These are phyloP conservation scores for Leucopsar rothschildi DNA, from an alignment of 2,113 vertebrate genomes.

Conservation along the genomic window DNA sequence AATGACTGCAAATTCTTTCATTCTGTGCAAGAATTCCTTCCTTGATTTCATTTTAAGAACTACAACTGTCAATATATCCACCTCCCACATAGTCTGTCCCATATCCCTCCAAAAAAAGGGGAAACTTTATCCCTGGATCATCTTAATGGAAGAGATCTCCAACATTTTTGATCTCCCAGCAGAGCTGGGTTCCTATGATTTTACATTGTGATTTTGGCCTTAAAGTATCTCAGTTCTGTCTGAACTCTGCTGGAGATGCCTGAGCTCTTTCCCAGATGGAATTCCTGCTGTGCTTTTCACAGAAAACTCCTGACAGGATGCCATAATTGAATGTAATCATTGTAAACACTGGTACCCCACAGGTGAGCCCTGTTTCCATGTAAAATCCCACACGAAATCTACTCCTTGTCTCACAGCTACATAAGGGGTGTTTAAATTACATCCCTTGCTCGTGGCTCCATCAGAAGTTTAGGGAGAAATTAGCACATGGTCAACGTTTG, in stretches of 20 bases:
- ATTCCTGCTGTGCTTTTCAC: neutral
- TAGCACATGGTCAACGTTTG: neutral
- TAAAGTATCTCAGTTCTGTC: neutral
- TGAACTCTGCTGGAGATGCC: neutral
- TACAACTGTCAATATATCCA: neutral
- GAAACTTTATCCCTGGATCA: neutral
- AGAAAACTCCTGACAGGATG: neutral
- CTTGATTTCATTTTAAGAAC: neutral
- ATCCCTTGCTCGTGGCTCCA: neutral
- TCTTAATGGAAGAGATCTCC: neutral
- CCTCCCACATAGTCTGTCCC: neutral
- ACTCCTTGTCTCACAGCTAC: neutral
- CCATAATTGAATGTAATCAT: neutral
- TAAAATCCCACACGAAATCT: neutral
- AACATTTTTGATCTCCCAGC: neutral
- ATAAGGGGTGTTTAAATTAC: neutral
- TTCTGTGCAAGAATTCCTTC: neutral
- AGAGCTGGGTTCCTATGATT: neutral
- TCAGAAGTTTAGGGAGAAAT: neutral
- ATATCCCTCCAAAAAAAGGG: neutral
- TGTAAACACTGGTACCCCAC: neutral
- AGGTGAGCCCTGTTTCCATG: neutral
- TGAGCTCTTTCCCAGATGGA: neutral
- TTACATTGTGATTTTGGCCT: neutral
- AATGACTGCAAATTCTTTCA: neutral